Conservation (phyloP, 1,140 invertebrate species). For the Scaptomyza montana region DNA sequence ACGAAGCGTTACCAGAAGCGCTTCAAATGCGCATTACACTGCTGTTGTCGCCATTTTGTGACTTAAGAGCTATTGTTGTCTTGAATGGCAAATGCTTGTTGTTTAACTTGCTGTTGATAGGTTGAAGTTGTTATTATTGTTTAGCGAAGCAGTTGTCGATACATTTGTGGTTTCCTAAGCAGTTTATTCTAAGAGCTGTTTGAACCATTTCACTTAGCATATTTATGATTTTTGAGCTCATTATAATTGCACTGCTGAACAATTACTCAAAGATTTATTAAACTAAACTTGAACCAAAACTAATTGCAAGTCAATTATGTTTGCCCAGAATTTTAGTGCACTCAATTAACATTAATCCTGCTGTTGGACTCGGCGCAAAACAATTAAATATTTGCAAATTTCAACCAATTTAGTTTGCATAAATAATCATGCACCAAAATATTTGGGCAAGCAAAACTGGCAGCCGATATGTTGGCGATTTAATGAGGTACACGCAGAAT, state of each 20-base stretch:
- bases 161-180: slow-evolving; percentile 7
- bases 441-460: neutral
- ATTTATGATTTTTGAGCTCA: neutral
- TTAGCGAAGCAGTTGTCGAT: neutral
- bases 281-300: neutral
- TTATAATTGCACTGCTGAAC: slow-evolving; percentile 20
- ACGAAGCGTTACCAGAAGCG: slow-evolving; percentile 17
- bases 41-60: slow-evolving; percentile 12
- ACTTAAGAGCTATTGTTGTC: neutral
- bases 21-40: slow-evolving; percentile 11
- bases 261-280: slow-evolving; percentile 14
- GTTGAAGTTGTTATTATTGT: too few species aligned
- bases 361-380: slow-evolving; percentile 9
- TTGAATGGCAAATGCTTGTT: slow-evolving; percentile 17
- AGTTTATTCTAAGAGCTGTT: slow-evolving; percentile 4
- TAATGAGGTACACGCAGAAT: slow-evolving; percentile 20
- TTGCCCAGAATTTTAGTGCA: slow-evolving; percentile 18
- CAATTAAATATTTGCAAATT: slow-evolving; percentile 22
- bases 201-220: neutral
- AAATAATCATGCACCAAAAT: slow-evolving; percentile 5
- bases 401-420: slow-evolving; percentile 36
- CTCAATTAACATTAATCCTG: slow-evolving; percentile 43
- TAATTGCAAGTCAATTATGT: neutral
- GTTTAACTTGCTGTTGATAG: neutral
- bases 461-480: slow-evolving; percentile 27